Conservation (phyloP, 2,797 vertebrate genomes). For the Pseudochirops corinnae region DNA sequence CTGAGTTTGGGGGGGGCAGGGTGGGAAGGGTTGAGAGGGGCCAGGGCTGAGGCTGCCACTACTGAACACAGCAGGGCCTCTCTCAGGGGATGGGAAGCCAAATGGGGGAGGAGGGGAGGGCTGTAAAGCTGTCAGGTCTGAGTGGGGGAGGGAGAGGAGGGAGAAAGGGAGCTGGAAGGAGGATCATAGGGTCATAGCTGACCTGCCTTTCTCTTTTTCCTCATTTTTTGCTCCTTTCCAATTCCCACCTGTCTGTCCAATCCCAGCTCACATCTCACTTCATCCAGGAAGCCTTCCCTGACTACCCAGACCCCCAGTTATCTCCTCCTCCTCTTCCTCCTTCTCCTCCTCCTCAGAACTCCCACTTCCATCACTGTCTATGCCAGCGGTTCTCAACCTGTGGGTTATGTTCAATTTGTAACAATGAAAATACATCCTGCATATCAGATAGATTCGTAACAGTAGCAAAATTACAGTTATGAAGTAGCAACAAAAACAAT, state of each 20-base stretch:
- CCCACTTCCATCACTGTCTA: background rate
- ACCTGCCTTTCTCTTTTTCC: background rate
- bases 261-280: background rate
- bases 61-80: constrained; percentile 7
- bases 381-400: background rate
- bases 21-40: background rate
- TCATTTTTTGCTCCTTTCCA: background rate
- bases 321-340: background rate
- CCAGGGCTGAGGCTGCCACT: background rate
- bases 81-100: constrained; percentile 1
- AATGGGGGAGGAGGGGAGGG: constrained; percentile 12
- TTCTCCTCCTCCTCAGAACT: background rate
- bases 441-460: no score
- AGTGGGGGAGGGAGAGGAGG: background rate
- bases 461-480: no score
- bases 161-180: constrained; percentile 40
- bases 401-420: no score
- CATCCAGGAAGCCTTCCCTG: background rate
- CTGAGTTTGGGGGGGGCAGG: background rate
- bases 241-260: background rate
- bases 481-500: no score
- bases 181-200: background rate
- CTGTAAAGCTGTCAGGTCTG: constrained; percentile 42
- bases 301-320: background rate
- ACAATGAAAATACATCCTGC: no score